Base-by-base conservation (phyloP, 1,140 invertebrate species). In the Aphelinus certus region DNA sequence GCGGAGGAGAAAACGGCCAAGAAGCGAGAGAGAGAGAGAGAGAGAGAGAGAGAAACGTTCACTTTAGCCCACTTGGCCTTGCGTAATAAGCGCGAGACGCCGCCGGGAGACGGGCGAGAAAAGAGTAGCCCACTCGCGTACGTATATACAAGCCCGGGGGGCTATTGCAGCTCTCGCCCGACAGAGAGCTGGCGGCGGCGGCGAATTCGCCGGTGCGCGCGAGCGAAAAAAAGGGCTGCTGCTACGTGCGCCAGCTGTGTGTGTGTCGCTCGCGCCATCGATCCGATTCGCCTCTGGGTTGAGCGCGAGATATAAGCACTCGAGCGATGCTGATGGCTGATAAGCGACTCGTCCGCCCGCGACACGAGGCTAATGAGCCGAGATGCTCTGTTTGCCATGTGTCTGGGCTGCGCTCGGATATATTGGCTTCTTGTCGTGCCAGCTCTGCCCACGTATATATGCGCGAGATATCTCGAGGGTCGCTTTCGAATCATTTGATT, bases 281-380 rank as follows among this genome's bases (percentile, higher is more conserved):
- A 81, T 81, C 64, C 53, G 58, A 69, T 78, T 78, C 77, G 76
- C 71, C 76, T 78, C 77, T 76, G 77, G 26, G 74, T 75, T 77
- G 75, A 78, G 66, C 49, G 67, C 49, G 66, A 42, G 68, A 75
- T 26, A 26, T 75, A 76, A 76, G 77, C 47, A 7, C 49, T 49
- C 2, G 56, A 61, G 4, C 64, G 55, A 58, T 58, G 42, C 46
- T 26, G 49, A 5, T 45, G 3, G n/a, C 7, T 5, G 6, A 63
- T 68, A 68, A 3, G 66, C 48, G 47, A 26, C 26, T 26, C 26
- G 26, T 26, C 26, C 26, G 26, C 26, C 26, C 26, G 26, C 3
- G 9, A 49, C 9, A 43, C 1, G 43, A 10, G n/a, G 70, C 66
- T 69, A 69, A 63, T 53, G 43, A 73, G 74, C 61, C 3, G 57